These are phyloP conservation scores for Drosophila kepulauana DNA, from an alignment of 1,140 invertebrate genomes.

Conservation along the genomic window DNA sequence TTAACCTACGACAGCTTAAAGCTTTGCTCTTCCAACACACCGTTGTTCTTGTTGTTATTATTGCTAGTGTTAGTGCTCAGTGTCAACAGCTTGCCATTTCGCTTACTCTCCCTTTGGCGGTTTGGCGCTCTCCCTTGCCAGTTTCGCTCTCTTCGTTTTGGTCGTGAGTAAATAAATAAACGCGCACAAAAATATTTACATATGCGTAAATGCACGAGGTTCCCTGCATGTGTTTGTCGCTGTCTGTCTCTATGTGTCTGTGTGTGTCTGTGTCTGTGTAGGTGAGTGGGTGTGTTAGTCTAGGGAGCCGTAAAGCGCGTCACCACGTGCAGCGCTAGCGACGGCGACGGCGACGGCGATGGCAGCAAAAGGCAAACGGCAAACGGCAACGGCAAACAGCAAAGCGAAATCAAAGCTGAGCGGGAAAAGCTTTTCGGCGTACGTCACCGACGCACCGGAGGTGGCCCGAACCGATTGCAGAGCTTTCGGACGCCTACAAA, in stretches of 20 bases:
- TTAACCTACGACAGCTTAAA: slow-evolving; percentile 19
- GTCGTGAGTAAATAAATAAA: slow-evolving; percentile 16
- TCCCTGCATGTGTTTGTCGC: not conserved
- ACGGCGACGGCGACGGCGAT: not conserved
- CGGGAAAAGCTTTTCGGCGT: slow-evolving; percentile 45
- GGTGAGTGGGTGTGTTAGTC: slow-evolving; percentile 20
- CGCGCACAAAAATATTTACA: slow-evolving; percentile 65
- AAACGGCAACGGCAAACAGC: slow-evolving; percentile 26
- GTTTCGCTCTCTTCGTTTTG: slow-evolving; percentile 2
- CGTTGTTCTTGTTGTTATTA: slow-evolving; percentile 1
- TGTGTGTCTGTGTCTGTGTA: slow-evolving; percentile 33
- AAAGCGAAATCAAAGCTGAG: slow-evolving; percentile 31
- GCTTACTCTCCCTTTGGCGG: not conserved
- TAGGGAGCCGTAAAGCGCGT: slow-evolving; percentile 33
- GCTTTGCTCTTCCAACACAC: not conserved
- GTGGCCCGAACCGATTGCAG: slow-evolving; percentile 55
- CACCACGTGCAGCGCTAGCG: slow-evolving; percentile 34
- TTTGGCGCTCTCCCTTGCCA: not conserved
- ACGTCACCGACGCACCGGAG: slow-evolving; percentile 57
- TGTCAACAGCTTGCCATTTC: not conserved
- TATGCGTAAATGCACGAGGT: slow-evolving; percentile 45
- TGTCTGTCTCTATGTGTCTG: slow-evolving; percentile 15
- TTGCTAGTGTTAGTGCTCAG: slow-evolving; percentile 3
- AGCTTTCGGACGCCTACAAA: slow-evolving; percentile 76
- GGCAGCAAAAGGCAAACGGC: slow-evolving; percentile 14